A percentile compares a stretch with the other conserved stretches of the same genome.
Conservation (phyloP, 2,113 vertebrate genomes). For the Pyrgilauda ruficollis region DNA sequence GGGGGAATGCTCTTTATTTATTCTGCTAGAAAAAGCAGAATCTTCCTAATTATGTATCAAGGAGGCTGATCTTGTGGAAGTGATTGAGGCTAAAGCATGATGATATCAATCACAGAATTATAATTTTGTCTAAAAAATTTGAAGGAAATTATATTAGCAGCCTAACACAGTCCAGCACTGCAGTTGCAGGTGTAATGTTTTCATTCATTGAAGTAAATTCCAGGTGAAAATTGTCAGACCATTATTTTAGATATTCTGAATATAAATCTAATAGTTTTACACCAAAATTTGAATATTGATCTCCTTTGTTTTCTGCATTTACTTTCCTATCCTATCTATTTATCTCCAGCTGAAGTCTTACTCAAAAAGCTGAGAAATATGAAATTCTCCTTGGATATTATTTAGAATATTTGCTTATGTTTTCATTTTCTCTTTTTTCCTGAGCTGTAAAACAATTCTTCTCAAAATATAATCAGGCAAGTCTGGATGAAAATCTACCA, state of each 20-base stretch:
- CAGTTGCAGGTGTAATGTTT: neutral
- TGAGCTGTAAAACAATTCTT: neutral
- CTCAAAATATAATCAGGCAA: neutral
- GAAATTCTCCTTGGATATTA: neutral
- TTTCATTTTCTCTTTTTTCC: neutral
- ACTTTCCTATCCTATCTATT: neutral
- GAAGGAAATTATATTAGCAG: neutral
- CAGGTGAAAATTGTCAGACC: neutral
- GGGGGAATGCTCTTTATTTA: neutral
- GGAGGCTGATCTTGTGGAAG: neutral
- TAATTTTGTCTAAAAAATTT: neutral
- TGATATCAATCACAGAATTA: neutral
- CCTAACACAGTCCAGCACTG: neutral
- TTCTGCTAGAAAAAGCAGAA: neutral
- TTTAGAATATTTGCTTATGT: neutral
- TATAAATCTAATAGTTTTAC: neutral
- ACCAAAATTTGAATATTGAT: neutral
- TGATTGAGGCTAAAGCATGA: neutral
- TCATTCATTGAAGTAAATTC: neutral
- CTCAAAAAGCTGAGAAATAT: neutral
- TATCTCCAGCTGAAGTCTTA: neutral
- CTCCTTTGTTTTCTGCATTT: neutral
- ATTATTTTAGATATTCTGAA: neutral
- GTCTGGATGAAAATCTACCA: neutral
- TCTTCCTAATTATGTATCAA: neutral